Base-by-base conservation (phyloP, 1,140 invertebrate genomes). In the Philotrypesis tridentata region DNA sequence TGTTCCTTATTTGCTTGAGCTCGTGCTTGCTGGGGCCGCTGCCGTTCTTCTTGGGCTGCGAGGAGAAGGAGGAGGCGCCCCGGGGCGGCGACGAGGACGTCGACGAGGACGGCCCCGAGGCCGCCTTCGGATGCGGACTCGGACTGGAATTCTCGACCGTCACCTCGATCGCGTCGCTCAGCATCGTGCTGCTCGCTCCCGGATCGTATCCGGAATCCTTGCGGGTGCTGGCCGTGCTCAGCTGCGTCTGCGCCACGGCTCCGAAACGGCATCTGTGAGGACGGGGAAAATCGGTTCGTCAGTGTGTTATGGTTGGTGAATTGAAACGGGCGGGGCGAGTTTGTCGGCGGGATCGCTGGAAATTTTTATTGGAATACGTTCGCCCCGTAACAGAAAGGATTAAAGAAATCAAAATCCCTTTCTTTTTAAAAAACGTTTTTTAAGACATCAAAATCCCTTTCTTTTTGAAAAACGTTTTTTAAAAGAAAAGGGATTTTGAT, bases 221-320 rank as follows among this genome's bases (percentile, higher is more conserved):
- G 27, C 85, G 86, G 0, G 80, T 86, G 14, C 80, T 87, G 21
- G 87, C 77, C 21, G 86, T 85, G 55, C 83, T 85, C 76, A 91
- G 86, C 80, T 91, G 90, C 43, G 89, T 88, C 83, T 92, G 90
- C 0, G 90, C 88, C 40, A 92, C 91, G 43, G 88, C 91, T 78
- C 91, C 90, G 84, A 87, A 90, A 87, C 85, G 87, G 88, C 85
- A 90, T 85, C 86, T 89, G n/a, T n/a, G 77, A 68, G 11, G 21
- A n/a, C n/a, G n/a, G n/a, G n/a, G n/a, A n/a, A n/a, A n/a, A 55
- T n/a, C 12, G 5, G 40, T 43, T 43, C 1, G 12, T 43, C 40
- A 43, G 11, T 43, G n/a, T n/a, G n/a, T n/a, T n/a, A n/a, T n/a
- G n/a, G n/a, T n/a, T n/a, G n/a, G n/a, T n/a, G n/a, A n/a, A n/a